Conservation (phyloP, 2,113 vertebrate genomes). For the Archocentrus centrarchus region DNA sequence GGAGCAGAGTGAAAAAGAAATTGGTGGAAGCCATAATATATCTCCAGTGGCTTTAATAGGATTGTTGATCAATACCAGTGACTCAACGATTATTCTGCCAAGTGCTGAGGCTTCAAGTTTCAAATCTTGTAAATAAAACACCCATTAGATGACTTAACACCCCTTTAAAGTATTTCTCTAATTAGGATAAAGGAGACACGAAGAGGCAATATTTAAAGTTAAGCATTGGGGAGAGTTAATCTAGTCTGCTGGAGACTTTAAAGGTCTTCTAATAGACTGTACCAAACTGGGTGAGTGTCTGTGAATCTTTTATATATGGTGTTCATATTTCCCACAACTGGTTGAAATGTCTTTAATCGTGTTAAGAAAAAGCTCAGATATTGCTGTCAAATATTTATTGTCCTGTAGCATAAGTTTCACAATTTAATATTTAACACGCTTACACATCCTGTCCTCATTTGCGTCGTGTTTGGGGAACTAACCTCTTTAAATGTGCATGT, state of each 20-base stretch:
- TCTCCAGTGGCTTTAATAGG: constrained; percentile 40
- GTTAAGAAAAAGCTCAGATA: background rate
- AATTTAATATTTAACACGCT: background rate
- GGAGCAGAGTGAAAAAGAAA: background rate
- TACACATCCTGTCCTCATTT: background rate
- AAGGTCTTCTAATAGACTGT: background rate
- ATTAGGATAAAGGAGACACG: constrained; percentile 38
- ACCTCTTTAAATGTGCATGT: background rate
- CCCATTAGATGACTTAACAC: constrained; percentile 44
- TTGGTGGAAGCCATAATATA: constrained; percentile 24
- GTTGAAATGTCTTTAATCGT: background rate
- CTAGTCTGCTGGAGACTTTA: background rate
- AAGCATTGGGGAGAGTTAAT: background rate
- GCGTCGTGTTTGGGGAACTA: background rate
- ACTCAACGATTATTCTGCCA: constrained; percentile 45
- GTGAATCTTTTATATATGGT: background rate
- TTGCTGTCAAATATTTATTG: background rate
- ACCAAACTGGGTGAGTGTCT: background rate
- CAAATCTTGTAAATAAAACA: constrained; percentile 56
- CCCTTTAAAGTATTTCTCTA: constrained; percentile 36
- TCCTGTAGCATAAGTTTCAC: background rate
- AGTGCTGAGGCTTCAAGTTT: constrained; percentile 48
- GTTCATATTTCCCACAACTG: background rate
- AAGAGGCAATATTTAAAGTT: constrained; percentile 11
- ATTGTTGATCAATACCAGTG: constrained; percentile 42